Conservation (phyloP, 2,888 invertebrate species). For the Sericinus montela region DNA sequence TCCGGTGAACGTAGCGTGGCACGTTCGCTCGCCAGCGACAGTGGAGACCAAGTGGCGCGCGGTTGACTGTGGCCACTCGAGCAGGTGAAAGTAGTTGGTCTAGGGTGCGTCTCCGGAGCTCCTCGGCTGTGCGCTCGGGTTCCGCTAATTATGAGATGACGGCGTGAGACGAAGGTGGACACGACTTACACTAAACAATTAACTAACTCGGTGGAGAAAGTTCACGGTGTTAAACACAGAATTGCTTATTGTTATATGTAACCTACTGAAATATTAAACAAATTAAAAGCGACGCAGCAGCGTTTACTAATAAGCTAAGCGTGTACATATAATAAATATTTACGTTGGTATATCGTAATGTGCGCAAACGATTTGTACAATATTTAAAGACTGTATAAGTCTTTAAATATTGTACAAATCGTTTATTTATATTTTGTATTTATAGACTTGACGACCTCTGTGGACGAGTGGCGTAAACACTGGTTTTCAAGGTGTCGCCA, state of each 20-base stretch:
- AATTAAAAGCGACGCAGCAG: no score
- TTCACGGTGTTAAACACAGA: background rate
- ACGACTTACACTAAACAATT: conserved; percentile 8
- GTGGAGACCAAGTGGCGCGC: conserved; percentile 30
- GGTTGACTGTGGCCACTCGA: conserved; percentile 23
- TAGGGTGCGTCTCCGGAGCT: conserved; percentile 23
- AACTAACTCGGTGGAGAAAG: background rate
- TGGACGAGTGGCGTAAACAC: no score
- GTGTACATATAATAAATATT: no score
- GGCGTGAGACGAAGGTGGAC: conserved; percentile 9
- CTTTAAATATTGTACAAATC: no score
- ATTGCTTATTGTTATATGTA: background rate
- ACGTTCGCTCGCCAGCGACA: conserved; percentile 17
- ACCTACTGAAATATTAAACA: no score
- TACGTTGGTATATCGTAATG: no score
- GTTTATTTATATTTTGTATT: no score
- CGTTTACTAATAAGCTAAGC: no score
- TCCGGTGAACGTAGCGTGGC: background rate
- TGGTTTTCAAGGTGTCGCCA: no score
- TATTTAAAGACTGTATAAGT: no score
- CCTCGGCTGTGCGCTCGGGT: background rate
- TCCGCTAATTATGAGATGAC: conserved; percentile 8
- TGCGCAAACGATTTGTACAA: no score
- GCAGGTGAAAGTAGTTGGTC: conserved; percentile 34
- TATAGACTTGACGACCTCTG: no score